Conservation (phyloP, 2,113 vertebrate species). For the Cathartes aura region DNA sequence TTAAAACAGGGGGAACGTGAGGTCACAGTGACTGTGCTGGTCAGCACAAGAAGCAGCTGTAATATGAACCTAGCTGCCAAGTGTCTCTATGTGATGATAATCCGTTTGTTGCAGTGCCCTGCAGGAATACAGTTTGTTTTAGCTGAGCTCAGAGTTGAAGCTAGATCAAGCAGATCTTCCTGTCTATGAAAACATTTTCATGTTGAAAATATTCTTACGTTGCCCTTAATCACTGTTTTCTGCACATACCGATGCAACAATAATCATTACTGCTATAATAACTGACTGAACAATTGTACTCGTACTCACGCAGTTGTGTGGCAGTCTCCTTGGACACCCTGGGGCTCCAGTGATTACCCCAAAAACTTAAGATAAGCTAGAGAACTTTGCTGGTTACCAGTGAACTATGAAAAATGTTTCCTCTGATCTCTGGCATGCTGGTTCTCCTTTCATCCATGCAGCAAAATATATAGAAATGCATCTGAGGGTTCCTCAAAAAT, state of each 20-base stretch:
- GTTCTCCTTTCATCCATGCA: not conserved
- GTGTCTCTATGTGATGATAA: not conserved
- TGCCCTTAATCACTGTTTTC: not conserved
- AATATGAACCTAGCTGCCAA: not conserved
- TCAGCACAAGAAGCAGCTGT: not conserved
- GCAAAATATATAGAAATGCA: not conserved
- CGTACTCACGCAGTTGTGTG: not conserved
- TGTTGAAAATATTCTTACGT: fast-evolving
- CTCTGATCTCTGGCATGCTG: not conserved
- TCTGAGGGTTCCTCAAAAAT: not conserved
- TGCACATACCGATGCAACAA: not conserved
- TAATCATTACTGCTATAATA: not conserved
- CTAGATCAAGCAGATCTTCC: not conserved
- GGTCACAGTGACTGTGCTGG: not conserved
- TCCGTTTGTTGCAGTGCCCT: not conserved
- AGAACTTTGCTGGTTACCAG: not conserved
- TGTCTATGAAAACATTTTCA: not conserved
- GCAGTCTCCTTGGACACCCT: not conserved
- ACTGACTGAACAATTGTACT: not conserved
- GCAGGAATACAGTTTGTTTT: not conserved
- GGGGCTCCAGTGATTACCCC: not conserved
- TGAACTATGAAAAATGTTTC: not conserved
- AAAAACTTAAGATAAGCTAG: not conserved
- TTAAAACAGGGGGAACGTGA: not conserved
- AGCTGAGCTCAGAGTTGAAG: not conserved